These are phyloP conservation scores for Carposina sasakii DNA, from an alignment of 1,140 invertebrate genomes.

Conservation along the genomic window DNA sequence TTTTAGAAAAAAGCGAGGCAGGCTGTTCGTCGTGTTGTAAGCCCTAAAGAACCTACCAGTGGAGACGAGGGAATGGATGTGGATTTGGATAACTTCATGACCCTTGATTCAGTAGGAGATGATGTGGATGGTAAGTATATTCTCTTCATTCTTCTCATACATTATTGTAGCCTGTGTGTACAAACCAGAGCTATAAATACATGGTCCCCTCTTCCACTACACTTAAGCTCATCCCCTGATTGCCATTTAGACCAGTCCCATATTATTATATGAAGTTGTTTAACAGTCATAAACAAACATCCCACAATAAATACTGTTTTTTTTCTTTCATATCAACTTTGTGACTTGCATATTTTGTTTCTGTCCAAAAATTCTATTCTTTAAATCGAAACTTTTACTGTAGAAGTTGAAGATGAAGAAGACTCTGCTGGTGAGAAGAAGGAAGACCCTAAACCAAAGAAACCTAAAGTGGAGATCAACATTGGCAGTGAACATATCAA, in stretches of 20 bases:
- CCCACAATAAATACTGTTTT: too few species aligned
- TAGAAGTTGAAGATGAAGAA: constrained; percentile 77
- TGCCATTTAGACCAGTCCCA: too few species aligned
- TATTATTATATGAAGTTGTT: too few species aligned
- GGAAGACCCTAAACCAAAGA: constrained; percentile 65
- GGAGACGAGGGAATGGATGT: constrained; percentile 82
- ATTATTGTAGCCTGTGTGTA: too few species aligned
- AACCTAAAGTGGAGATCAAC: constrained; percentile 79
- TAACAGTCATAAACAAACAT: too few species aligned
- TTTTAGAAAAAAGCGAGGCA: constrained; percentile 74
- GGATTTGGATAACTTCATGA: constrained; percentile 88
- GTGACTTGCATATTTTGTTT: too few species aligned
- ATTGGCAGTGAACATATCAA: constrained; percentile 85
- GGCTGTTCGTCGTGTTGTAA: constrained; percentile 41
- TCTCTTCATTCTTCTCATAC: too few species aligned
- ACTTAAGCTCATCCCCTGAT: too few species aligned
- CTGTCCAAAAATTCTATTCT: too few species aligned
- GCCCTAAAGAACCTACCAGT: constrained; percentile 71
- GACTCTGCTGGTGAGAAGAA: constrained; percentile 76
- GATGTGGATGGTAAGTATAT: constrained; percentile 80
- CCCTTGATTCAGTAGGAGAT: constrained; percentile 87
- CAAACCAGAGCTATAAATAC: too few species aligned
- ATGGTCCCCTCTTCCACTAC: too few species aligned
- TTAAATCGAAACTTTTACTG: constrained; percentile 20
- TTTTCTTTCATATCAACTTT: too few species aligned